Base-by-base conservation (phyloP, 1,140 invertebrate species). In the Drosophila grimshawi region DNA sequence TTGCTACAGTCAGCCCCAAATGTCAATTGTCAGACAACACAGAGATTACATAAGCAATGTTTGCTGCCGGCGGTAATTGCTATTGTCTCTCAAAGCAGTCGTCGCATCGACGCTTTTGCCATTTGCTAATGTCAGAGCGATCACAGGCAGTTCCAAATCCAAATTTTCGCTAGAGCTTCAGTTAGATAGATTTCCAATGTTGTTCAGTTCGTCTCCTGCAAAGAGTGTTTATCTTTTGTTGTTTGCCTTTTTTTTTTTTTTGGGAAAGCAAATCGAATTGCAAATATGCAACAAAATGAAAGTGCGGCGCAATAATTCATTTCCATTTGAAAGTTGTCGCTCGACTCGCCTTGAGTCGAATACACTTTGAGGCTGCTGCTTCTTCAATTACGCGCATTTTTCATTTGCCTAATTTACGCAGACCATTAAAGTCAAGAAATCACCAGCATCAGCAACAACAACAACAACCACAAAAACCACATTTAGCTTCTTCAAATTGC, bases 241-340 rank as follows among this genome's bases (percentile, higher is more conserved):
- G 19, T 19, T 19, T 19, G 19, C 19, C 2, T 19, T 19, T 19
- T 19, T 19, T 19, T 19, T 19, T 19, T 19, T 19, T 19, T 19
- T 10, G 30, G 69, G 83, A 88, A 86, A 86, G 85, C 60, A 66
- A 88, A 83, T 85, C 86, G 80, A 78, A 89, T 88, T 80, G 70
- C 62, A 60, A 79, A 75, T 70, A 46, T 65, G 33, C 48, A 49
- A 27, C 5, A 82, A 88, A 88, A 83, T 78, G 78, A 89, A 89
- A 89, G 86, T 89, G 65, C 64, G 61, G 55, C 69, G 48, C 74
- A 73, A 83, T 83, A 83, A 63, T 61, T 71, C 72, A 78, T 78
- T 78, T 66, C 78, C 62, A 66, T 65, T 88, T 79, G 83, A 86
- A 86, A 86, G 83, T 86, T 86, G 83, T 86, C 83, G 83, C 56